Evolutionary conservation across 1,140 invertebrate genomes (phyloP).

Genomic region (Calliopsis andreniformis): DNA sequence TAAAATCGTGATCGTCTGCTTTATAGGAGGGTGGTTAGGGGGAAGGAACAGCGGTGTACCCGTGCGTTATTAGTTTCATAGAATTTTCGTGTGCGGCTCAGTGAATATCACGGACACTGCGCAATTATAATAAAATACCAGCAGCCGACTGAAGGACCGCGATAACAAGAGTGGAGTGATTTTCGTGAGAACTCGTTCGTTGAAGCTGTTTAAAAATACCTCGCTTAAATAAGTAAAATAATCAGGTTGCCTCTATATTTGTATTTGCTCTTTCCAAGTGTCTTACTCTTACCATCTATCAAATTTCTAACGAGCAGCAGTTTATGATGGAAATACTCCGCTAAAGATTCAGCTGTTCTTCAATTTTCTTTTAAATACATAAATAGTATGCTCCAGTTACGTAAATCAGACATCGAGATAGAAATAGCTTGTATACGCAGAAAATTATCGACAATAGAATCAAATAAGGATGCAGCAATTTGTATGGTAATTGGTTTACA

Average conservation of each 20-base stretch:
- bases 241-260: background rate
- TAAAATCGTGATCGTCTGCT: constrained; percentile 13
- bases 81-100: constrained; percentile 32
- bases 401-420: background rate
- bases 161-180: constrained; percentile 12
- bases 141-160: constrained; percentile 10
- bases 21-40: constrained; percentile 1
- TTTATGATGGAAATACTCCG: background rate
- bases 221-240: constrained; percentile 2
- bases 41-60: background rate
- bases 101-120: constrained; percentile 36
- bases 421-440: background rate
- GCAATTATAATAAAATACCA: constrained; percentile 44
- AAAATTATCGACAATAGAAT: background rate
- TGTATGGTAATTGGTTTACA: constrained; percentile 28
- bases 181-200: constrained; percentile 20
- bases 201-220: background rate
- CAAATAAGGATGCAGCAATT: constrained; percentile 19
- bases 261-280: background rate
- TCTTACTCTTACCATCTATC: background rate
- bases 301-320: background rate
- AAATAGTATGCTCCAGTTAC: background rate
- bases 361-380: background rate
- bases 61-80: constrained; percentile 46
- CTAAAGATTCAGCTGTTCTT: background rate